Percentiles rank a stretch among this genome's conserved stretches.
phyloP scores from a whole-genome alignment of 2,113 vertebrate species.

The Bostrychus sinensis region DNA sequence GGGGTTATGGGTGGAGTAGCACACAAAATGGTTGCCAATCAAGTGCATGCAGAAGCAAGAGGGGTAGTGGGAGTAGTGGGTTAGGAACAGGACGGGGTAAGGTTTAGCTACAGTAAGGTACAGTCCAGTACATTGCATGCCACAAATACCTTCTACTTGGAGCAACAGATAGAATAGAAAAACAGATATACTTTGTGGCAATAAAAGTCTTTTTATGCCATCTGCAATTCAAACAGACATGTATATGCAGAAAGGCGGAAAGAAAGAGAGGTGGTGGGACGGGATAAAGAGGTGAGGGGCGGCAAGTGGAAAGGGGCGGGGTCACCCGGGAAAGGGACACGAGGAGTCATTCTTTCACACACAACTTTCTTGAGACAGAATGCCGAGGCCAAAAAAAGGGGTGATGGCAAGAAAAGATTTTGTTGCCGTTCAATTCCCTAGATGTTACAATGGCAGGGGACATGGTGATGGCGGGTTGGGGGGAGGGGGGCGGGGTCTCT shows the following conservation, averaged over 20 bases:
- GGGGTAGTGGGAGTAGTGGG: slow-evolving; percentile 59
- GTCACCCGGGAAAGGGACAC: slow-evolving; percentile 37
- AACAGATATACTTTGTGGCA: slow-evolving; percentile 91
- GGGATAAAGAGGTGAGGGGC: slow-evolving; percentile 45
- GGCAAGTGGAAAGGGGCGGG: slow-evolving; percentile 26
- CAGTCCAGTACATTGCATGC: slow-evolving; percentile 84
- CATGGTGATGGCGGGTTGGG: neutral
- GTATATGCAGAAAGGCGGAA: slow-evolving; percentile 80
- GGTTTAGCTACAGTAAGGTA: slow-evolving; percentile 68
- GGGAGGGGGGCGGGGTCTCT: slow-evolving; percentile 54
- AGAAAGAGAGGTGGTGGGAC: slow-evolving; percentile 60
- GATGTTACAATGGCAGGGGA: slow-evolving; percentile 69
- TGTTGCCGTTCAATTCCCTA: slow-evolving; percentile 90
- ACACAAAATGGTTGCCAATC: slow-evolving; percentile 82
- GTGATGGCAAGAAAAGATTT: slow-evolving; percentile 99
- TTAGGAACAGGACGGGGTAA: slow-evolving; percentile 74
- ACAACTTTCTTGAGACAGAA: slow-evolving; percentile 93
- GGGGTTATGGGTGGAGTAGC: slow-evolving; percentile 79
- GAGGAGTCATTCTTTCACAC: slow-evolving; percentile 89
- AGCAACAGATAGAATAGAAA: slow-evolving; percentile 87
- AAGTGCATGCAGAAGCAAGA: slow-evolving; percentile 82
- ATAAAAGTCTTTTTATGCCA: slow-evolving; percentile 99
- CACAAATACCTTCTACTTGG: slow-evolving; percentile 84
- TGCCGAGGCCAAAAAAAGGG: slow-evolving; percentile 75
- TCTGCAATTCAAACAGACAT: slow-evolving; percentile 85